Evolutionary conservation across 2,888 invertebrate species (phyloP).

Genomic region (Nycteola revayana): DNA sequence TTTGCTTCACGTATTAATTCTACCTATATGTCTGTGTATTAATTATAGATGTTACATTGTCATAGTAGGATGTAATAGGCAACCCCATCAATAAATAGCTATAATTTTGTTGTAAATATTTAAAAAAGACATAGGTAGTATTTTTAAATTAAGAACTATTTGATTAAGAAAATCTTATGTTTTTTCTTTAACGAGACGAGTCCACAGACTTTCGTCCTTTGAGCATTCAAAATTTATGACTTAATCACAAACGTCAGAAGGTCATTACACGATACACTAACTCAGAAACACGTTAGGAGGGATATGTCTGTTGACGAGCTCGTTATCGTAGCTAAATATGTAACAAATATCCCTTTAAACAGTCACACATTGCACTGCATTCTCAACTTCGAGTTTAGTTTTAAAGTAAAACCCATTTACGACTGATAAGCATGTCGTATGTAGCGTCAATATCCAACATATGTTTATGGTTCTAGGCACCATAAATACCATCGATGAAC

Average conservation of each 20-base stretch:
- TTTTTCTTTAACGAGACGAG: conserved; percentile 3
- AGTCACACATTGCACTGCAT: conserved; percentile 16
- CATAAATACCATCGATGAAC: too few species aligned
- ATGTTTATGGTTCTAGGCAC: too few species aligned
- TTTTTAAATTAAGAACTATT: too few species aligned
- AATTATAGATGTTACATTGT: neutral
- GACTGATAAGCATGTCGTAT: conserved; percentile 13
- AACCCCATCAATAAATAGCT: too few species aligned
- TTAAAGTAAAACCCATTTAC: conserved; percentile 1
- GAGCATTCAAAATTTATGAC: conserved; percentile 17
- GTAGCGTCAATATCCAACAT: too few species aligned
- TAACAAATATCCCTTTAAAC: conserved; percentile 24
- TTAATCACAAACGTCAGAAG: conserved; percentile 25
- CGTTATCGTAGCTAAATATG: conserved; percentile 35
- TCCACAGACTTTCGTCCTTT: conserved; percentile 14
- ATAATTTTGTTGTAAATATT: too few species aligned
- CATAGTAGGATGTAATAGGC: neutral
- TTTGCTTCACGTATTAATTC: too few species aligned
- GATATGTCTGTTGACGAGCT: conserved; percentile 42
- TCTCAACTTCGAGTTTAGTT: conserved; percentile 15
- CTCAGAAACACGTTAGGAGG: conserved; percentile 32
- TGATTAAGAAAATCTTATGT: too few species aligned
- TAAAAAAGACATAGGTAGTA: too few species aligned
- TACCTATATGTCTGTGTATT: neutral
- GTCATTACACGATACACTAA: conserved; percentile 33